These are phyloP conservation scores for Horisme vitalbata DNA, from an alignment of 2,888 invertebrate species.

Conservation along the genomic window DNA sequence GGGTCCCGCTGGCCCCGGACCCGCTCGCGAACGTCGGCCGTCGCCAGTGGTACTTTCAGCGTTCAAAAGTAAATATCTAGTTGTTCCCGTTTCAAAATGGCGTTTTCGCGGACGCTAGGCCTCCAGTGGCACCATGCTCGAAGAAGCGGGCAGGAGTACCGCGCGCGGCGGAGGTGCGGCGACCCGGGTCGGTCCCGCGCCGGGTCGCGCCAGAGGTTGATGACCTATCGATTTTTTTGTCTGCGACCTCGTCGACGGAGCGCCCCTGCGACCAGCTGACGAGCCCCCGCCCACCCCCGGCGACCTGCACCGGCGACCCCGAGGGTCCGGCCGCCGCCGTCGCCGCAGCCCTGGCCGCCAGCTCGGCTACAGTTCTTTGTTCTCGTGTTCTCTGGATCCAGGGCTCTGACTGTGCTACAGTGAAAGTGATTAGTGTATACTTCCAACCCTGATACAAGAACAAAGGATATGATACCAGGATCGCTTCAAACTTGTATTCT, in stretches of 20 bases:
- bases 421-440: conserved; percentile 49
- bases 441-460: conserved; percentile 34
- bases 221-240: conserved; percentile 83
- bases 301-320: conserved; percentile 45
- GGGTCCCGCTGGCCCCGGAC: conserved; percentile 40
- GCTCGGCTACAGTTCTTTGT: conserved; percentile 49
- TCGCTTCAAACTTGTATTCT: conserved; percentile 4
- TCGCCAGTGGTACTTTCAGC: conserved; percentile 56
- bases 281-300: too few species aligned
- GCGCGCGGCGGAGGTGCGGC: conserved; percentile 55
- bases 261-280: conserved; percentile 52
- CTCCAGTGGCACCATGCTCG: conserved; percentile 39
- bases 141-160: conserved; percentile 40
- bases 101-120: conserved; percentile 66
- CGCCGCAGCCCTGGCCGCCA: conserved; percentile 12
- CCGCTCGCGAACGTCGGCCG: conserved; percentile 53
- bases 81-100: conserved; percentile 83
- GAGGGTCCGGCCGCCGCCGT: conserved; percentile 49
- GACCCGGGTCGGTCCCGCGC: conserved; percentile 61
- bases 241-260: conserved; percentile 70
- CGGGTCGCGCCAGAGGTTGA: conserved; percentile 73
- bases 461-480: conserved; percentile 37
- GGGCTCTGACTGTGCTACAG: conserved; percentile 43
- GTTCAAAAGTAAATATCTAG: conserved; percentile 80
- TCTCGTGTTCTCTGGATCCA: conserved; percentile 31